A percentile compares a stretch with the other conserved stretches of the same genome.
phyloP scores from a whole-genome alignment of 2,888 invertebrate species.

The Zelleria hepariella region DNA sequence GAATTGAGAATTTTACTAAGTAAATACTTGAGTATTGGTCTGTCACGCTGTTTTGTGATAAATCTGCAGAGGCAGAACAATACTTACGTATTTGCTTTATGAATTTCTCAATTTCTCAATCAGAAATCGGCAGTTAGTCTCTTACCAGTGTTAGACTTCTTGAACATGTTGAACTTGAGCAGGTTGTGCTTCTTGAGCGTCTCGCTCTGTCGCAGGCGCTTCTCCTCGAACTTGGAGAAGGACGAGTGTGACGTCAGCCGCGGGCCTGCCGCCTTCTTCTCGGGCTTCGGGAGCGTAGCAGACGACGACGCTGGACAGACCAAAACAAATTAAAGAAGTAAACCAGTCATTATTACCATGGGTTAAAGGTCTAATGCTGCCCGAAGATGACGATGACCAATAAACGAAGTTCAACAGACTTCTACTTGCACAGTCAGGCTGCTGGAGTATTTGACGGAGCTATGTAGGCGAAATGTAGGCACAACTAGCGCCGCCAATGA shows the following conservation, averaged over 20 bases:
- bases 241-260: conserved; percentile 60
- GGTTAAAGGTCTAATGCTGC: no score
- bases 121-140: background rate
- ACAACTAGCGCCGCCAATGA: no score
- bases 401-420: no score
- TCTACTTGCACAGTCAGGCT: no score
- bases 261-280: conserved; percentile 41
- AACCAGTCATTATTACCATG: background rate
- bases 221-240: conserved; percentile 89
- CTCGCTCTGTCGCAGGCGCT: conserved; percentile 83
- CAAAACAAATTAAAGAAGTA: background rate
- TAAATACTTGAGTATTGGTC: background rate
- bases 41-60: background rate
- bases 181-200: conserved; percentile 80
- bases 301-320: conserved; percentile 17
- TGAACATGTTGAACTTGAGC: conserved; percentile 81
- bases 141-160: conserved; percentile 78
- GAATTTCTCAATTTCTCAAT: background rate
- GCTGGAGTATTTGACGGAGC: no score
- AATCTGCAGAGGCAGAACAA: no score
- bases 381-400: no score
- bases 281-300: conserved; percentile 50
- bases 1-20: no score
- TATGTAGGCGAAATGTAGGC: no score
- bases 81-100: no score